phyloP scores from a whole-genome alignment of 2,888 invertebrate species.

The Saturnia pavonia region DNA sequence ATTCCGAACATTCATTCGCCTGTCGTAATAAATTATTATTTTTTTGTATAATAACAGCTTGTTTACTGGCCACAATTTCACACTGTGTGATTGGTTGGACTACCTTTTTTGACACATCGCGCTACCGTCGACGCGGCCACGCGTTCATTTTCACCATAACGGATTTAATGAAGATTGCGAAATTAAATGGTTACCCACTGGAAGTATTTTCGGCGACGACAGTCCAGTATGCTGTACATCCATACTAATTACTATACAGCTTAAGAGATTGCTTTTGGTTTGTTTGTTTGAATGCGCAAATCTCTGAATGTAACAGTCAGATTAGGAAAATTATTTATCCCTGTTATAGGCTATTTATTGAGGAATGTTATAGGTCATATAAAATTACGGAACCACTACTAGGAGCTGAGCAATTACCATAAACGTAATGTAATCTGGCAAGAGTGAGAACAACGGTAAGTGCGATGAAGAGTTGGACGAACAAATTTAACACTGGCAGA shows the following conservation, averaged over 20 bases:
- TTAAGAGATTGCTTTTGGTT: background rate
- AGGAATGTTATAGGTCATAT: no score
- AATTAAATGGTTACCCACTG: background rate
- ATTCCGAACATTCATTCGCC: background rate
- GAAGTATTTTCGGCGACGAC: background rate
- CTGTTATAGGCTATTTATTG: no score
- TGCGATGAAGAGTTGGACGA: no score
- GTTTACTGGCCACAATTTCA: conserved; percentile 32
- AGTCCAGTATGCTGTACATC: background rate
- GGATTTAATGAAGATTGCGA: conserved; percentile 27
- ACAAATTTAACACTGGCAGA: no score
- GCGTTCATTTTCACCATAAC: conserved; percentile 16
- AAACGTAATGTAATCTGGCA: no score
- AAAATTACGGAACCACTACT: no score
- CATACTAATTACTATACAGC: background rate
- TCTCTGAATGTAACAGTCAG: no score
- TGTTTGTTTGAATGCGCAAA: background rate
- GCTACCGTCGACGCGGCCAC: background rate
- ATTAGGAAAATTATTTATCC: no score
- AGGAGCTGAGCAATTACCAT: no score
- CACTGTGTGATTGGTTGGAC: conserved; percentile 34
- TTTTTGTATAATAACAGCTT: conserved; percentile 14
- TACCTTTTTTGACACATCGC: conserved; percentile 35
- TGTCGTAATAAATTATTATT: conserved; percentile 25
- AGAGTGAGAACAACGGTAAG: no score